These are phyloP conservation scores for Chymomyza procnemis DNA, from an alignment of 2,888 invertebrate species.

Conservation along the genomic window DNA sequence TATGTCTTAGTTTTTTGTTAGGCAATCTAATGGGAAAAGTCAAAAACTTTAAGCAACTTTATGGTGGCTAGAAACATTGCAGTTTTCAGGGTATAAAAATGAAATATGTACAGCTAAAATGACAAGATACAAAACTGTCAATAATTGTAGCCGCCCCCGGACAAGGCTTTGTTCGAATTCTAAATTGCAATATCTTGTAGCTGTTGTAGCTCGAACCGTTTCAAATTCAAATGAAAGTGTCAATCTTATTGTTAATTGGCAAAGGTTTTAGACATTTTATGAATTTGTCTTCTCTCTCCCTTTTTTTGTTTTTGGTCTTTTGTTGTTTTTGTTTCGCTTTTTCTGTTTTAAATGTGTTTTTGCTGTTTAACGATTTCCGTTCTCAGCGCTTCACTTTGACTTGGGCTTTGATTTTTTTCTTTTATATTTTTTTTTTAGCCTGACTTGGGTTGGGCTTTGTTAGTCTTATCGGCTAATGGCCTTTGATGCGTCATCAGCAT, in stretches of 20 bases:
- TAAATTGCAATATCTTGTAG: constrained; percentile 57
- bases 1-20: no score
- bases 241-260: constrained; percentile 70
- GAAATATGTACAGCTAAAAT: not conserved
- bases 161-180: constrained; percentile 44
- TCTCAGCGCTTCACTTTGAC: constrained; percentile 51
- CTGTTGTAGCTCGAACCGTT: constrained; percentile 31
- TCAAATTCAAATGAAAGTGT: constrained; percentile 63
- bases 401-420: constrained; percentile 13
- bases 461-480: constrained; percentile 59
- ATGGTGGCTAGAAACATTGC: not conserved
- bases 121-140: not conserved
- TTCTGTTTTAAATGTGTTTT: constrained; percentile 16
- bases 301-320: constrained; percentile 18
- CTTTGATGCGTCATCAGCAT: constrained; percentile 59
- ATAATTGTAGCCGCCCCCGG: not conserved
- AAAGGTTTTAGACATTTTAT: constrained; percentile 23
- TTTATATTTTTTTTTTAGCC: constrained; percentile 4
- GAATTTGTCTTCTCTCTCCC: constrained; percentile 35
- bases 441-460: constrained; percentile 14
- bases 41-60: no score
- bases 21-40: no score
- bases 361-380: constrained; percentile 55
- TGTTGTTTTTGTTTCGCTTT: constrained; percentile 7
- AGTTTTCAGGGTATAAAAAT: not conserved